Conservation (phyloP, 2,888 invertebrate species). For the Onchidella celtica region DNA sequence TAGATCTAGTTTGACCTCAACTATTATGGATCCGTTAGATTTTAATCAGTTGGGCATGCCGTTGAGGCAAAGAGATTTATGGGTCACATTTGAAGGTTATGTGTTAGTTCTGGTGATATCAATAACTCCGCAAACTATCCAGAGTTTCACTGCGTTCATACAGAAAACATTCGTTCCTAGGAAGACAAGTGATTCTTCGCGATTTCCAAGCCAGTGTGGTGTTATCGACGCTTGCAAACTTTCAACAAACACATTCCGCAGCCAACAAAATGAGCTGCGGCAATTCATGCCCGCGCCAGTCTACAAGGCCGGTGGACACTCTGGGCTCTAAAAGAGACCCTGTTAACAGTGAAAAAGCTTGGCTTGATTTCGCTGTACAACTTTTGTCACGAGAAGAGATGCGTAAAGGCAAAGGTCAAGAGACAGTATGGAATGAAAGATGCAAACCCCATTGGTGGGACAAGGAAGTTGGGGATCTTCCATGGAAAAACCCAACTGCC, state of each 20-base stretch:
- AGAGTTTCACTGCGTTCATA: no score
- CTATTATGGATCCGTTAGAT: no score
- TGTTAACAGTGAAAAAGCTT: no score
- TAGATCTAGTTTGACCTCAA: no score
- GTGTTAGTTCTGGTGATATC: no score
- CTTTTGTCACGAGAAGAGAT: conserved; percentile 51
- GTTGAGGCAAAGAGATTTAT: no score
- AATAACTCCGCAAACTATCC: no score
- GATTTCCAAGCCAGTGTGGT: neutral
- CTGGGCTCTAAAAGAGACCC: conserved; percentile 52
- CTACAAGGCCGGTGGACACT: conserved; percentile 51
- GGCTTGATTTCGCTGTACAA: conserved; percentile 54
- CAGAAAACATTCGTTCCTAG: no score
- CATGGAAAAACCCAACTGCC: conserved; percentile 57
- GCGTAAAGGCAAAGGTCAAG: conserved; percentile 52
- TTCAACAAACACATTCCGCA: conserved; percentile 1
- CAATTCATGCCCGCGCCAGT: conserved; percentile 48
- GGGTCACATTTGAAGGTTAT: no score
- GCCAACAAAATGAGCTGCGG: conserved; percentile 48
- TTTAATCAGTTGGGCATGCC: no score
- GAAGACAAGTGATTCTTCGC: neutral
- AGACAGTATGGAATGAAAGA: conserved; percentile 51
- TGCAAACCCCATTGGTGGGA: conserved; percentile 55
- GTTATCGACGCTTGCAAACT: neutral
- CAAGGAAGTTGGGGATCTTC: conserved; percentile 25